Base-by-base conservation (phyloP, 2,113 vertebrate species). In the Caloenas nicobarica region DNA sequence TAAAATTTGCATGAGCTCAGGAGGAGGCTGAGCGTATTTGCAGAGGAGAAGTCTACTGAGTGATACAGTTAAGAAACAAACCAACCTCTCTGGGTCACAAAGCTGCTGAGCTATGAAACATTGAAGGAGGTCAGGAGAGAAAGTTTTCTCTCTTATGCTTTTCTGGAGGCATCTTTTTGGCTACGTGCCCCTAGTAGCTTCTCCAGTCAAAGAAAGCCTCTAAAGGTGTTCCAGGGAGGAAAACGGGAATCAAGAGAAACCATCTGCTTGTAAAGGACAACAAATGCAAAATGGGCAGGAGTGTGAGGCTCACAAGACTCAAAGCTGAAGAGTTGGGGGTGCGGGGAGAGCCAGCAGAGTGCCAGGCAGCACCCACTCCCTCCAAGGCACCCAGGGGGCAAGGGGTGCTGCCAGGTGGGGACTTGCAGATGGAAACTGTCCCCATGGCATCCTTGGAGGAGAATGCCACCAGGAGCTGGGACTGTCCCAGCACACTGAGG, bases 361-460 rank as follows among this genome's bases (percentile, higher is more conserved):
- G 0, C 8, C 2, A 0, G 17, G 58, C 16, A 54, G 50, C 64
- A 60, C 19, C 16, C 0, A 0, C n/a, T 60, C 17, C 44, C 13
- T 36, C 26, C 4, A 2, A 42, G 34, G 16, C 31, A 61, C 16
- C 23, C 11, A 24, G 15, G 28, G n/a, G 40, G 2, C 8, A 10
- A 53, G n/a, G 40, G 7, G 7, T 61, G 23, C 77, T 66, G 31
- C 16, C 24, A 3, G 2, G 5, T 19, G 11, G 25, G 44, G 13
- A 16, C 0, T 0, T 29, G 26, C 50, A 51, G 57, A 29, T 40
- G 15, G 17, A 42, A 53, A 53, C 10, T 21, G 33, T n/a, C 25
- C 29, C 38, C 8, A 4, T 2, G 3, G 65, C 72, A 72, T 54
- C 44, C 38, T 54, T 2, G 0, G 78, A 78, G 83, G 33, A 65